These are phyloP conservation scores for Chamaea fasciata DNA, from an alignment of 2,113 vertebrate species.

Conservation along the genomic window DNA sequence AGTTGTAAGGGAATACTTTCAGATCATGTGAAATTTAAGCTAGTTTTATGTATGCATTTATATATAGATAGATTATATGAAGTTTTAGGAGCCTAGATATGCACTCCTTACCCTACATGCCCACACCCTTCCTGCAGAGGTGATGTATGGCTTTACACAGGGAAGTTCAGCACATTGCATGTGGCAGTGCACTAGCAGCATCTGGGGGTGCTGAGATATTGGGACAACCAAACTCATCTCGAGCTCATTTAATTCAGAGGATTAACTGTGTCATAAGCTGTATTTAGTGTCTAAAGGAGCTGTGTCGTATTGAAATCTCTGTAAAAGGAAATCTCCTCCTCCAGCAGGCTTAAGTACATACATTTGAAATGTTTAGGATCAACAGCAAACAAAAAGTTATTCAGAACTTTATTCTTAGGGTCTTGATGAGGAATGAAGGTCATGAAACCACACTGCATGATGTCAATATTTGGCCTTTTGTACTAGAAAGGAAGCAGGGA, in stretches of 20 bases:
- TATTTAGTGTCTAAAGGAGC: background rate
- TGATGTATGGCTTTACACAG: rapidly evolving
- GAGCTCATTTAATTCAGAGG: background rate
- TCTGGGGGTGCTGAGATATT: background rate
- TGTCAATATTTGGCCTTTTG: background rate
- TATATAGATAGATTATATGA: background rate
- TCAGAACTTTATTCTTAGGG: background rate
- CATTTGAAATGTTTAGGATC: background rate
- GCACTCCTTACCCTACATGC: background rate
- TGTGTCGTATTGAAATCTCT: background rate
- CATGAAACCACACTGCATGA: background rate
- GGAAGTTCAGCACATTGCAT: background rate
- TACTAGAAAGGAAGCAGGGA: background rate
- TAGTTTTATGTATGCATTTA: background rate
- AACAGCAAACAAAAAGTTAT: background rate
- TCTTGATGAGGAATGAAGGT: background rate
- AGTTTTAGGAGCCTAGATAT: background rate
- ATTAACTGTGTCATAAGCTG: slow-evolving; percentile 15
- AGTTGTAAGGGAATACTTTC: background rate
- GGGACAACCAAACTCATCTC: background rate
- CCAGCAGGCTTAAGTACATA: background rate
- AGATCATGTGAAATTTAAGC: background rate
- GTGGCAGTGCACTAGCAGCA: background rate
- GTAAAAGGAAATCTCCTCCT: background rate
- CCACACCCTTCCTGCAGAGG: background rate